Evolutionary conservation across 2,797 vertebrate genomes (phyloP).

Genomic region (Lophius americanus): DNA sequence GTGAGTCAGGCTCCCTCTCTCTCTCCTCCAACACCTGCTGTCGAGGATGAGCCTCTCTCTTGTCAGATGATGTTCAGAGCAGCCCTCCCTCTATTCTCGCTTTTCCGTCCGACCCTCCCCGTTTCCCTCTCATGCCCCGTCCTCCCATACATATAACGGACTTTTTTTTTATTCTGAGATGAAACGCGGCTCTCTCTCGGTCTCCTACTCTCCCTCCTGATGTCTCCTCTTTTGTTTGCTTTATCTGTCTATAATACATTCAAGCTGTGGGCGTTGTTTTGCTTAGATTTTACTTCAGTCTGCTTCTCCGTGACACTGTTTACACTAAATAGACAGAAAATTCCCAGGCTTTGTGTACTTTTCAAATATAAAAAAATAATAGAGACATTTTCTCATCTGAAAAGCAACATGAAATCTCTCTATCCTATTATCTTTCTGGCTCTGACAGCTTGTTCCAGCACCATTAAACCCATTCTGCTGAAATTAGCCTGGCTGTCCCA

Average conservation of each 20-base stretch:
- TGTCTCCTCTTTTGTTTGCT: constrained; percentile 15
- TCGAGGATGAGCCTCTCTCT: constrained; percentile 63
- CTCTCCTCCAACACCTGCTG: constrained; percentile 73
- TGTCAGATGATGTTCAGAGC: constrained; percentile 70
- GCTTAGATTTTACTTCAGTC: constrained; percentile 26
- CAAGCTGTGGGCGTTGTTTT: constrained; percentile 42
- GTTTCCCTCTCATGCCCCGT: constrained; percentile 29
- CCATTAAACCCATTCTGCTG: constrained; percentile 49
- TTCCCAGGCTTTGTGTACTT: constrained; percentile 17
- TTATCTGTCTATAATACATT: constrained; percentile 36
- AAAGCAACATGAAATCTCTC: constrained; percentile 45
- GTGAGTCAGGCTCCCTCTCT: constrained; percentile 48
- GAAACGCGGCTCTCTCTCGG: constrained; percentile 24
- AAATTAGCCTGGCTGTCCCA: constrained; percentile 54
- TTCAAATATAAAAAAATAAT: constrained; percentile 34
- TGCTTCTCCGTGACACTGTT: neutral
- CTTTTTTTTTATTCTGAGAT: constrained; percentile 35
- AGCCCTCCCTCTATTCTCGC: constrained; percentile 60
- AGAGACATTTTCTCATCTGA: constrained; percentile 44
- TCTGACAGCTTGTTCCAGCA: constrained; percentile 47
- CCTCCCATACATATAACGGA: constrained; percentile 4
- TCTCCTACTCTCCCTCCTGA: constrained; percentile 18
- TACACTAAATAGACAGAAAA: constrained; percentile 29
- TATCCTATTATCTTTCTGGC: constrained; percentile 49
- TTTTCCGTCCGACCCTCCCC: constrained; percentile 31